Evolutionary conservation across 2,888 invertebrate genomes (phyloP).

Genomic region (Synergus laeviventris): DNA sequence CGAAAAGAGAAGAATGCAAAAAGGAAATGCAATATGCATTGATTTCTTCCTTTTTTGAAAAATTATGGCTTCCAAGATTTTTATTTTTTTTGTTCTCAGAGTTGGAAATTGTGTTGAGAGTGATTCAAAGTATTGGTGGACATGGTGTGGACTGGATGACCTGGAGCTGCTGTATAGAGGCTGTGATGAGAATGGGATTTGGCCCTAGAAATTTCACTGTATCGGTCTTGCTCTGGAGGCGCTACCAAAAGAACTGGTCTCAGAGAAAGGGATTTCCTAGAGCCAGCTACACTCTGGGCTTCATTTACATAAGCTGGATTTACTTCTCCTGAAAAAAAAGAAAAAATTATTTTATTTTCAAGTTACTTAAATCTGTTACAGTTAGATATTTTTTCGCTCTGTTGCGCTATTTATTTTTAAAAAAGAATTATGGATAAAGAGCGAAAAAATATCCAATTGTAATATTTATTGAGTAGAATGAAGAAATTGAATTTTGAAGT

Average conservation of each 20-base stretch:
- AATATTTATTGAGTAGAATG: not conserved
- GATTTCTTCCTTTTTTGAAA: not conserved
- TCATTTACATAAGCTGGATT: slow-evolving; percentile 93
- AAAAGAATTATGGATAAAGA: too few species aligned
- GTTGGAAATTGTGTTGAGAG: slow-evolving; percentile 73
- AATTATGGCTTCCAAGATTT: slow-evolving; percentile 23
- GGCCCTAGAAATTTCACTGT: slow-evolving; percentile 73
- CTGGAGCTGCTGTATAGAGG: slow-evolving; percentile 70
- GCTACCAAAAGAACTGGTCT: slow-evolving; percentile 92
- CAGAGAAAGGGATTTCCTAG: slow-evolving; percentile 89
- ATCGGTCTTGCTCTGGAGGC: slow-evolving; percentile 77
- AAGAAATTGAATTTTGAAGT: not conserved
- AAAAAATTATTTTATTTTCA: not conserved
- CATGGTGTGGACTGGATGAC: slow-evolving; percentile 72
- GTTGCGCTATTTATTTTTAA: too few species aligned
- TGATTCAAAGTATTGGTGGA: slow-evolving; percentile 73
- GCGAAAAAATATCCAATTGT: too few species aligned
- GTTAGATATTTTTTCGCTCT: too few species aligned
- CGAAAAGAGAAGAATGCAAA: not conserved
- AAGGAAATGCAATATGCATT: not conserved
- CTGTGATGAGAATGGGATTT: slow-evolving; percentile 75
- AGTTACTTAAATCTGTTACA: not conserved
- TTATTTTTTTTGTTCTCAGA: slow-evolving; percentile 54
- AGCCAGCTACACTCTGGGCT: slow-evolving; percentile 89
- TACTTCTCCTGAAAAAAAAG: slow-evolving; percentile 85